phyloP scores from a whole-genome alignment of 2,888 invertebrate species.

The Ophioninae sp. region DNA sequence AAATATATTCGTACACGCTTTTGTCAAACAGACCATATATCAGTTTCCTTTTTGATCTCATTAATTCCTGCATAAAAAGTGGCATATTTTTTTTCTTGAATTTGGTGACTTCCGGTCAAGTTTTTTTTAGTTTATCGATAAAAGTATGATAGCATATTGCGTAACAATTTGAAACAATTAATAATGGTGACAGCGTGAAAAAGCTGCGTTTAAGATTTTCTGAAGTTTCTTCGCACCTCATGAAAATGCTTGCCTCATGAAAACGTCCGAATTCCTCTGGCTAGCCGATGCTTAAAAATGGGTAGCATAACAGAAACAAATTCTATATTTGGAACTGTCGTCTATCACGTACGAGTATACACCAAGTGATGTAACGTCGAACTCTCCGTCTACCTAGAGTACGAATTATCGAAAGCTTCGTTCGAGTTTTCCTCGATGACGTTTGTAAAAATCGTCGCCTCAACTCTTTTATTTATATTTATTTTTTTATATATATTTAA shows the following conservation, averaged over 20 bases:
- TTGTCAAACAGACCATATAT: too few species aligned
- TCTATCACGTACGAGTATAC: constrained; percentile 6
- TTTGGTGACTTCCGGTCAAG: too few species aligned
- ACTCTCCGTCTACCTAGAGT: not conserved
- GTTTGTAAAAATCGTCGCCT: not conserved
- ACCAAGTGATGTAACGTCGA: constrained; percentile 18
- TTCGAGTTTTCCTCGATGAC: constrained; percentile 21
- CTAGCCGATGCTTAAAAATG: not conserved
- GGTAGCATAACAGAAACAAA: constrained; percentile 40
- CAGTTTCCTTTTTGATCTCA: too few species aligned
- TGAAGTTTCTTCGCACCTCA: not conserved
- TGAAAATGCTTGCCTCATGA: not conserved
- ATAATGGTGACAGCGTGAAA: not conserved
- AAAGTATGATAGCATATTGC: too few species aligned
- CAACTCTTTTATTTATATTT: constrained; percentile 2
- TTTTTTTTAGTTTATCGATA: too few species aligned
- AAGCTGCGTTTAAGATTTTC: not conserved
- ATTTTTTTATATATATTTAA: too few species aligned
- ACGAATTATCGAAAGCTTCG: constrained; percentile 18
- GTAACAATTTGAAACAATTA: too few species aligned
- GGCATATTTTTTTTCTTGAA: too few species aligned
- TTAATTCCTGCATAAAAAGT: too few species aligned
- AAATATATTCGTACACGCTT: too few species aligned
- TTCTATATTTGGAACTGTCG: constrained; percentile 16
- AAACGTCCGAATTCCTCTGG: not conserved